Percentiles rank a stretch among this genome's conserved stretches.
Evolutionary conservation across 2,113 vertebrate genomes (phyloP).

Genomic region (Microcebus tavaratra): DNA sequence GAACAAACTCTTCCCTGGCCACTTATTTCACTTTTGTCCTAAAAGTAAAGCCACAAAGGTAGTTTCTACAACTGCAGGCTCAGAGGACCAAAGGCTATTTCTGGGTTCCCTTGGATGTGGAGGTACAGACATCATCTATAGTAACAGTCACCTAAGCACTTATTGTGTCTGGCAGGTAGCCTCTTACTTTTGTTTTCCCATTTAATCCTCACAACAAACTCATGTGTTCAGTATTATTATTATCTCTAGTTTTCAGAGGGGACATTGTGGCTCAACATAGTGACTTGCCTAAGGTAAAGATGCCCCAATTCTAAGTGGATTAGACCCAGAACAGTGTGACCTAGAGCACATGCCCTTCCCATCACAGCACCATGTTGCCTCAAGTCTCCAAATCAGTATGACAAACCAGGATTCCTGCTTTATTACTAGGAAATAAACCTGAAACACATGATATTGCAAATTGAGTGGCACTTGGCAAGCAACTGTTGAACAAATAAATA

Average conservation of each 20-base stretch:
- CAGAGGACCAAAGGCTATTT: neutral
- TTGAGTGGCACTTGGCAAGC: neutral
- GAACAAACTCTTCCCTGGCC: neutral
- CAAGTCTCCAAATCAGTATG: neutral
- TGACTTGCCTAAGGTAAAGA: neutral
- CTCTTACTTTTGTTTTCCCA: neutral
- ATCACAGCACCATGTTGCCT: rapidly evolving
- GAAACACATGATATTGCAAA: neutral
- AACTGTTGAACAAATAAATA: neutral
- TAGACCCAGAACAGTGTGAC: neutral
- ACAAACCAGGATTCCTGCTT: neutral
- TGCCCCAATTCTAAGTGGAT: neutral
- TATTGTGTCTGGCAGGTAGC: neutral
- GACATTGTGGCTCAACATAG: neutral
- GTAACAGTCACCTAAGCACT: neutral
- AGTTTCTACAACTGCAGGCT: neutral
- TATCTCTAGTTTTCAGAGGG: neutral
- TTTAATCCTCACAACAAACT: neutral
- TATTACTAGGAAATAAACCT: neutral
- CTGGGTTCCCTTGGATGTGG: neutral
- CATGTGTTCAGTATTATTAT: neutral
- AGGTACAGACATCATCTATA: too few species aligned
- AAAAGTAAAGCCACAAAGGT: neutral
- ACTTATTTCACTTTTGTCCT: neutral
- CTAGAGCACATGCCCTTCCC: neutral